Base-by-base conservation (phyloP, 2,888 invertebrate species). In the Drosophila macrothrix region DNA sequence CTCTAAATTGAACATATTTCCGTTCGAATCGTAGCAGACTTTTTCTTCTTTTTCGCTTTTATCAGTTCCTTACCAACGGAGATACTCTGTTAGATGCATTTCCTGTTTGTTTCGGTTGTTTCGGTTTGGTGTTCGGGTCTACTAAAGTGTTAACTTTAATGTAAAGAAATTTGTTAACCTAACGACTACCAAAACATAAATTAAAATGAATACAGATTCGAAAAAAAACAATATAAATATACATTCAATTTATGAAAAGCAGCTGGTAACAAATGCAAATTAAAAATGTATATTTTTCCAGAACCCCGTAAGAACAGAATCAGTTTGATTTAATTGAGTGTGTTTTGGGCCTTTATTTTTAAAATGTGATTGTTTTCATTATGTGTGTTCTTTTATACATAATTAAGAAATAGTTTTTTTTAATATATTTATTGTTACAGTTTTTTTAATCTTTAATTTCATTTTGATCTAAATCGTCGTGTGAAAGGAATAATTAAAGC, bases 1-100 rank as follows among this genome's bases (percentile, higher is more conserved):
- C 72, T 81, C 82, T 73, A 85, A 83, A 85, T 83, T 83, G 82
- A 86, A 82, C 86, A 83, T 82, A 84, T 84, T 86, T 84, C 84
- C 84, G 80, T 76, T 84, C 37, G 68, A 72, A 78, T 80, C 76
- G 75, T 72, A 66, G 55, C 61, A 12, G 41, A 65, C 49, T 37
- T 52, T 39, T 35, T 65, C n/a, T 33, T 67, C 54, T 43, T 33
- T 28, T 25, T 52, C 60, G 29, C 37, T 43, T 6, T 10, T 16
- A 49, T 53, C 49, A 54, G 41, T 62, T 60, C 53, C 62, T 29
- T 58, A 73, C 70, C 70, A 70, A 75, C 67, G 77, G 67, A 62
- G 56, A 78, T 64, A 5, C n/a, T n/a, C 41, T n/a, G 41, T 41
- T n/a, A 25, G 25, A 16, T 84, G 76, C 72, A 84, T 86, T 84